Base-by-base conservation (phyloP, 2,797 vertebrate species). In the Acestrorhynchus altus region DNA sequence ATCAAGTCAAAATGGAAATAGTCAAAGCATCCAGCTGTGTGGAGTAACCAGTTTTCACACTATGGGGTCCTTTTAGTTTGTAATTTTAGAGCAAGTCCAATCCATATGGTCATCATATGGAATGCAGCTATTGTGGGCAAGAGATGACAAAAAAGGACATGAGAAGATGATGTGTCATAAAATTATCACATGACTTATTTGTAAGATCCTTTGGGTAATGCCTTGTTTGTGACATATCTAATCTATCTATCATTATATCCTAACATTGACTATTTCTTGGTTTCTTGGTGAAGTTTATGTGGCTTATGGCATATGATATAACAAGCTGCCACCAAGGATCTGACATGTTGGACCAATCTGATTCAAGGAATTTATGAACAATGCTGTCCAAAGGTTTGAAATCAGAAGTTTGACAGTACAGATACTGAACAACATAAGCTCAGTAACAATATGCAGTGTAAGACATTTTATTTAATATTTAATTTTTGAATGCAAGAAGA, bases 1-100 rank as follows among this genome's bases (percentile, higher is more conserved):
- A 52, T 60, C 46, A 31, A 67, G 72, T 63, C 80, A 78, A 74
- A 49, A 70, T 64, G 31, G 10, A 76, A 47, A n/a, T 51, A 60
- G 69, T 69, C 44, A 26, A 63, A 20, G 40, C 52, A 68, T 67
- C 42, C 28, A 39, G 47, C 28, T 6, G 0, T 28, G 11, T 2
- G 15, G 16, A 31, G 44, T 26, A 49, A 67, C 47, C 8, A 49
- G 3, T 28, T 24, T 46, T 61, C 8, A 61, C 28, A 61, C 31
- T 39, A 39, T 28, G 40, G n/a, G 18, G 31, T 63, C 8, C 31
- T 13, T 60, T 35, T 59, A 59, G 28, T 15, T 26, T 28, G 15
- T 12, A 5, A 28, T 15, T 8, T 26, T 22, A 18, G n/a, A 46
- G 9, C 12, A 13, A 18, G 47, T 1, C 15, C 46, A n/a, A 5